Conservation (phyloP, 2,113 vertebrate species). For the Amphiprion percula region DNA sequence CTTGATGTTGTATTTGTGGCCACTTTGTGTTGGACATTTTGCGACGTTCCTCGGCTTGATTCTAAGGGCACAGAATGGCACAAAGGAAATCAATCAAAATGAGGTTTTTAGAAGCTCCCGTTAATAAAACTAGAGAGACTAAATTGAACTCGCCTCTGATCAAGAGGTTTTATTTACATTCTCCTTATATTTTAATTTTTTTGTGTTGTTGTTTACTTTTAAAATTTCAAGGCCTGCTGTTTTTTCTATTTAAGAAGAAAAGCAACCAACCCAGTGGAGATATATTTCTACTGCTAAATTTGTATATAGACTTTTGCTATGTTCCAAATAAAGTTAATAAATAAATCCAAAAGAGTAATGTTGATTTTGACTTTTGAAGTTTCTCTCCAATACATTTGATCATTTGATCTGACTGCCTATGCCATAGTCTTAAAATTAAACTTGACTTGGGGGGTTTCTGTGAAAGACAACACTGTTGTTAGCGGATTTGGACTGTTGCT, state of each 20-base stretch:
- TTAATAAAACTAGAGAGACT: constrained; percentile 38
- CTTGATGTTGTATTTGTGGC: constrained; percentile 35
- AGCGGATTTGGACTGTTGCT: constrained; percentile 41
- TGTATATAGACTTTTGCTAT: constrained; percentile 92
- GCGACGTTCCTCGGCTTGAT: neutral
- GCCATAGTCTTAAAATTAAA: constrained; percentile 62
- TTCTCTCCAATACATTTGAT: constrained; percentile 57
- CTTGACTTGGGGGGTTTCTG: constrained; percentile 28
- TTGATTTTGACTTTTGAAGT: constrained; percentile 67
- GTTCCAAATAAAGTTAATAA: constrained; percentile 93
- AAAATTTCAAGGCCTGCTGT: constrained; percentile 73
- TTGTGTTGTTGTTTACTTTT: constrained; percentile 78
- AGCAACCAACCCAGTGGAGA: constrained; percentile 68
- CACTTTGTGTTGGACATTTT: constrained; percentile 49
- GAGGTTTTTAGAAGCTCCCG: constrained; percentile 19
- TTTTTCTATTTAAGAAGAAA: constrained; percentile 81
- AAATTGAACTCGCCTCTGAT: constrained; percentile 12
- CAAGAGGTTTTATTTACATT: constrained; percentile 63
- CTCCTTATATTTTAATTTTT: constrained; percentile 34
- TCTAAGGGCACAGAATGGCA: constrained; percentile 39
- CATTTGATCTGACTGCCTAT: constrained; percentile 49
- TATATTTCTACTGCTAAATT: constrained; percentile 85
- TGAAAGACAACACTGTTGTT: constrained; percentile 36
- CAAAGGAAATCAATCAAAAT: constrained; percentile 28
- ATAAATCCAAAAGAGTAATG: constrained; percentile 66